Evolutionary conservation across 2,797 vertebrate genomes (phyloP).

Genomic region (Erethizon dorsatum): DNA sequence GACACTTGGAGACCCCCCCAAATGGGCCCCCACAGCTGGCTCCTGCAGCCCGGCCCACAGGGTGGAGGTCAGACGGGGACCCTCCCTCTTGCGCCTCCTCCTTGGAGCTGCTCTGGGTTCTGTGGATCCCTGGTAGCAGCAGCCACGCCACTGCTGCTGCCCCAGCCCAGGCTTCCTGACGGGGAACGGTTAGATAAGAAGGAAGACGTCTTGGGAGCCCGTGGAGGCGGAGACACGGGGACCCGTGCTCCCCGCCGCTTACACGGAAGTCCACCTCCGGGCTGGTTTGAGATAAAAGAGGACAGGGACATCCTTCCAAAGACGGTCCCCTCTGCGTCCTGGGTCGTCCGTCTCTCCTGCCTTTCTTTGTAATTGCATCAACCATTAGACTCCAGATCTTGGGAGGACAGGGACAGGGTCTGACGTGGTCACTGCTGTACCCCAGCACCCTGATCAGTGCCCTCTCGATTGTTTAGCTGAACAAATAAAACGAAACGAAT

Average conservation of each 20-base stretch:
- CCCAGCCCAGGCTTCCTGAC: not conserved
- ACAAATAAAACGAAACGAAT: accelerated
- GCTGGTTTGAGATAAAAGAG: too few species aligned
- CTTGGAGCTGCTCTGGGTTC: not conserved
- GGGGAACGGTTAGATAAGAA: not conserved
- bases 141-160: not conserved
- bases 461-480: not conserved
- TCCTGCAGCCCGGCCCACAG: not conserved
- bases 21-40: not conserved
- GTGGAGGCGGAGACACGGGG: accelerated
- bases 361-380: accelerated
- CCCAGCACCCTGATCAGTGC: accelerated
- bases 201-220: too few species aligned
- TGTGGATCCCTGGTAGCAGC: not conserved
- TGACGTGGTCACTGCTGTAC: accelerated
- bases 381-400: accelerated
- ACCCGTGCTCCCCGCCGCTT: accelerated
- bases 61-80: not conserved
- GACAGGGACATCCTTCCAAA: accelerated
- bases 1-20: not conserved
- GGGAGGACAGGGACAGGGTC: not conserved
- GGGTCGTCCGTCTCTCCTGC: not conserved
- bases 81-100: not conserved
- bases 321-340: not conserved
- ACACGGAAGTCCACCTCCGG: accelerated